A percentile compares a stretch with the other conserved stretches of the same genome.
phyloP scores from a whole-genome alignment of 1,140 invertebrate species.

The Rhizoglyphus robini region DNA sequence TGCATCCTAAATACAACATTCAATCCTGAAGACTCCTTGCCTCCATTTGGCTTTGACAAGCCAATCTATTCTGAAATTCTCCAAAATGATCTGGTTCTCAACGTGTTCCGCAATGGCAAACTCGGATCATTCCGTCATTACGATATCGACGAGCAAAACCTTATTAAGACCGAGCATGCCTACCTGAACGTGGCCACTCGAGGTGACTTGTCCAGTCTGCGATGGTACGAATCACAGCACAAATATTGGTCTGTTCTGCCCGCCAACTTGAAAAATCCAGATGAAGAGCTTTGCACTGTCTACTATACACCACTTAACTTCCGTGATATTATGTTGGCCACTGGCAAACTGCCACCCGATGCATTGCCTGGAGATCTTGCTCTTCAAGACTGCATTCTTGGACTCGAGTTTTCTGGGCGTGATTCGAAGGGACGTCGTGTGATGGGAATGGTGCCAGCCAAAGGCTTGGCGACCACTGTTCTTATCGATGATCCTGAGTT shows the following conservation, averaged over 20 bases:
- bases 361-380: constrained; percentile 51
- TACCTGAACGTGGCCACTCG: constrained; percentile 78
- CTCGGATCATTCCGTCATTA: constrained; percentile 73
- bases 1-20: constrained; percentile 27
- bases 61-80: constrained; percentile 31
- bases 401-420: constrained; percentile 74
- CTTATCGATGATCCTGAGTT: constrained; percentile 62
- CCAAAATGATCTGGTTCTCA: constrained; percentile 61
- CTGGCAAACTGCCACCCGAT: constrained; percentile 86
- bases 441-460: constrained; percentile 84
- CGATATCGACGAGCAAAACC: constrained; percentile 19
- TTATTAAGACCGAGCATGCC: constrained; percentile 54
- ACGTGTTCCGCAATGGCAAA: constrained; percentile 52
- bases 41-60: constrained; percentile 6
- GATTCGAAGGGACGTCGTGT: constrained; percentile 56
- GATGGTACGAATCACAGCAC: constrained; percentile 81
- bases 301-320: constrained; percentile 30
- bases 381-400: constrained; percentile 29
- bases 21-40: neutral
- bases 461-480: constrained; percentile 74
- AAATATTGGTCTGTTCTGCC: constrained; percentile 32
- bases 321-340: constrained; percentile 47
- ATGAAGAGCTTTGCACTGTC: constrained; percentile 60
- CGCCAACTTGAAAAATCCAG: constrained; percentile 29
- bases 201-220: constrained; percentile 73